Conservation (phyloP, 2,888 invertebrate species). For the Erpobdella octoculata region DNA sequence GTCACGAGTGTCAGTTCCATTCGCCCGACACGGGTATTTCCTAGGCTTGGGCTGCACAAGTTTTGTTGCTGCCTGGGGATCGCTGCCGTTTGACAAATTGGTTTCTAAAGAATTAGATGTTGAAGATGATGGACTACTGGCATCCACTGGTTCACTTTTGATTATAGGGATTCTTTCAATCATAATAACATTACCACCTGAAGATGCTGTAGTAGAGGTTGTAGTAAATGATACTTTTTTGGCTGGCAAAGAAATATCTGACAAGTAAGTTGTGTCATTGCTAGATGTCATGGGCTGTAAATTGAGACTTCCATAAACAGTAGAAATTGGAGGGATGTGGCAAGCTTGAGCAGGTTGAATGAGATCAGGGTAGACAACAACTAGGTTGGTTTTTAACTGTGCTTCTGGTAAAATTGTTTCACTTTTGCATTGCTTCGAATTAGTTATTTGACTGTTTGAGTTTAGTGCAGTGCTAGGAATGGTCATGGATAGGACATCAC, state of each 20-base stretch:
- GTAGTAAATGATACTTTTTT: not conserved
- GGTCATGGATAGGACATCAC: not conserved
- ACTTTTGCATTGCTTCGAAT: not conserved
- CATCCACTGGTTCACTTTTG: slow-evolving; percentile 12
- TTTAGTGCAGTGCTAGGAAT: not conserved
- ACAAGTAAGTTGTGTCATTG: not conserved
- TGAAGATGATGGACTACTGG: slow-evolving; percentile 3
- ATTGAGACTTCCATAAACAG: not conserved
- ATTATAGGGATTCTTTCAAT: not conserved
- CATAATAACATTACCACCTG: slow-evolving; percentile 2
- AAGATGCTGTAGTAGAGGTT: not conserved
- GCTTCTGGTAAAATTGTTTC: not conserved
- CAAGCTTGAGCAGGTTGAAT: not conserved
- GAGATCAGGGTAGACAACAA: not conserved
- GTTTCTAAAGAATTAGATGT: not conserved
- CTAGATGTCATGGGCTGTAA: not conserved
- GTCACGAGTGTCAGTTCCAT: slow-evolving; percentile 94
- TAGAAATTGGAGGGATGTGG: not conserved
- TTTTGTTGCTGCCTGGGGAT: not conserved
- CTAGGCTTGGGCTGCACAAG: slow-evolving; percentile 64
- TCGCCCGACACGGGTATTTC: slow-evolving; percentile 91
- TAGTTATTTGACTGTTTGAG: not conserved
- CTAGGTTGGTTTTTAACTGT: not conserved
- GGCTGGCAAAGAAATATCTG: not conserved
- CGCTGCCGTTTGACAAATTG: not conserved